phyloP scores from a whole-genome alignment of 2,113 vertebrate genomes.

The Oophaga pumilio region DNA sequence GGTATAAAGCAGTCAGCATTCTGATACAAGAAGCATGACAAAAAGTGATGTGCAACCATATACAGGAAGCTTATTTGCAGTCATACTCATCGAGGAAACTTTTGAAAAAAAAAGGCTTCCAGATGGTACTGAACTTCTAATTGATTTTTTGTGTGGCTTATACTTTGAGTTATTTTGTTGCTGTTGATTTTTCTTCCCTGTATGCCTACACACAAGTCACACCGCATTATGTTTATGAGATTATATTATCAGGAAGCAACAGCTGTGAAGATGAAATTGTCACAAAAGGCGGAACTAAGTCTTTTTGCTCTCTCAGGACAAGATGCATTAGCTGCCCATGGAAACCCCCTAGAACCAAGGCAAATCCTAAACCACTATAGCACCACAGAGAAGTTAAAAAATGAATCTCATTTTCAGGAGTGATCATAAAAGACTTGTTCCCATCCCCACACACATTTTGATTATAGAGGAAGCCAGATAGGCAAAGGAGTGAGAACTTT shows the following conservation, averaged over 20 bases:
- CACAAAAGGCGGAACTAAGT: slow-evolving; percentile 50
- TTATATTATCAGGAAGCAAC: slow-evolving; percentile 56
- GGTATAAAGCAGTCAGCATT: too few species aligned
- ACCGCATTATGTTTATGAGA: slow-evolving; percentile 45
- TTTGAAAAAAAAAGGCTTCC: neutral
- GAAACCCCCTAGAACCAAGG: slow-evolving; percentile 3
- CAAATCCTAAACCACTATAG: slow-evolving; percentile 6
- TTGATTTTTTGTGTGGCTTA: slow-evolving; percentile 8
- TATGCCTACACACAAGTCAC: slow-evolving; percentile 47
- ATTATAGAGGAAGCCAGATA: neutral
- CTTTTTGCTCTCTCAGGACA: slow-evolving; percentile 33
- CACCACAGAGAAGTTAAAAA: neutral
- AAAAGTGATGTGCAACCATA: neutral
- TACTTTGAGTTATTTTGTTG: slow-evolving; percentile 11
- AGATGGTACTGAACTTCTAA: neutral
- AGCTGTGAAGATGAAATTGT: slow-evolving; percentile 48
- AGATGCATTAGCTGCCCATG: slow-evolving; percentile 22
- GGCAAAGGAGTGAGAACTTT: neutral
- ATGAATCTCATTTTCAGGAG: neutral
- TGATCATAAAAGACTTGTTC: neutral
- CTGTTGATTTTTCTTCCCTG: slow-evolving; percentile 14
- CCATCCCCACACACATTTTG: neutral
- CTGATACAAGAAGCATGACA: neutral
- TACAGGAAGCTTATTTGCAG: neutral
- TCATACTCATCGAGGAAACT: neutral